These are phyloP conservation scores for Eudemis profundana DNA, from an alignment of 2,888 invertebrate genomes.

Conservation along the genomic window DNA sequence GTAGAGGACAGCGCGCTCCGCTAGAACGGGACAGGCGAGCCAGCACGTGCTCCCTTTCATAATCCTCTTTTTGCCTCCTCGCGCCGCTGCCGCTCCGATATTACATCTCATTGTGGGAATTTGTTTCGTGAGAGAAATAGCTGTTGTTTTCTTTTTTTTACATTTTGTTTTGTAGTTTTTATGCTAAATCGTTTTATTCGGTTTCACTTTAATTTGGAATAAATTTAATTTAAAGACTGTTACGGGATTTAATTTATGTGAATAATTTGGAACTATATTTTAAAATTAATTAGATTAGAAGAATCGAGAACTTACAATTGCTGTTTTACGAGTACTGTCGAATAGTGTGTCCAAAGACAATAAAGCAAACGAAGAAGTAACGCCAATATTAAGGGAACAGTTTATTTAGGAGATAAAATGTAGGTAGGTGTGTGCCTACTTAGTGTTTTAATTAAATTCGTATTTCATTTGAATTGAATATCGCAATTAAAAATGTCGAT, in stretches of 20 bases:
- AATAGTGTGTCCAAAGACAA: too few relatives aligned
- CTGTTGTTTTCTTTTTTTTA: constrained; percentile 52
- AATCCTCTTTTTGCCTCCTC: constrained; percentile 76
- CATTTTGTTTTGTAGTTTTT: constrained; percentile 46
- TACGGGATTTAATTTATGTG: not conserved
- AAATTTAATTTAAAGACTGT: constrained; percentile 1
- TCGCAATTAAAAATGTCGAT: too few relatives aligned
- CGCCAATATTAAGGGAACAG: too few relatives aligned
- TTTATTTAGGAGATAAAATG: too few relatives aligned
- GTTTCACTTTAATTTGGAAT: constrained; percentile 28
- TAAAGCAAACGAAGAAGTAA: too few relatives aligned
- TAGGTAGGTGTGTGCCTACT: too few relatives aligned
- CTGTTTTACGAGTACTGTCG: not conserved
- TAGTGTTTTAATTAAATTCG: too few relatives aligned
- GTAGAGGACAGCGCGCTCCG: constrained; percentile 57
- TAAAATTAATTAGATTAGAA: too few relatives aligned
- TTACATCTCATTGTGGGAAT: constrained; percentile 74
- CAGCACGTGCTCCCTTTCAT: constrained; percentile 82
- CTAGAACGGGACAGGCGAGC: constrained; percentile 59
- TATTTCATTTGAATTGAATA: too few relatives aligned
- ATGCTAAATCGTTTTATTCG: constrained; percentile 46
- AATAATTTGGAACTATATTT: not conserved
- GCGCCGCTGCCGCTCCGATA: constrained; percentile 74
- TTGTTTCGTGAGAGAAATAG: constrained; percentile 69
- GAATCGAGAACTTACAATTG: not conserved